Base-by-base conservation (phyloP, 2,888 invertebrate genomes). In the Chironomus riparius region DNA sequence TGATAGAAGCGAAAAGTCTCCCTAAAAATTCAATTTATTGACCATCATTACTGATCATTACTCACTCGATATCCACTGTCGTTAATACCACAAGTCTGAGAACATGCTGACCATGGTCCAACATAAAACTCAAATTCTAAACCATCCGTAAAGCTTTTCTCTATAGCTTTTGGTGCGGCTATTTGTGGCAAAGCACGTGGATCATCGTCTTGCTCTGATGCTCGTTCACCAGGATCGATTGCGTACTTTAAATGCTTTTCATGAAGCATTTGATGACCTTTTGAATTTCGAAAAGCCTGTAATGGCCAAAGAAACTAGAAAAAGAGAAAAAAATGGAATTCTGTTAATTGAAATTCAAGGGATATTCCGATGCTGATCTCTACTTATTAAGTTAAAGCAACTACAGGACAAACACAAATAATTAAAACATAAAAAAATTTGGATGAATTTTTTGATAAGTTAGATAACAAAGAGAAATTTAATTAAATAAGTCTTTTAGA, bases 21-120 rank as follows among this genome's bases (percentile, higher is more conserved):
- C 38, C 38, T 10, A 38, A 10, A 38, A 38, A 38, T 38, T 38
- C 38, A 38, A 38, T 38, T 38, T 56, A 18, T 56, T 79, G 86
- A 86, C n/a, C 21, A 13, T 38, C 5, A 38, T 47, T 22, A 80
- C 81, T 81, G 15, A 13, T 38, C 5, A 38, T 47, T 22, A 80
- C 81, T 81, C 78, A 84, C 84, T 80, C 81, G 80, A 76, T 83
- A 79, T 70, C 84, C 84, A 68, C 76, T 76, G 1, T 94, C 95
- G 76, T 87, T 87, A 62, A 91, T 90, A 0, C 93, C 93, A 80
- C 96, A 97, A 0, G 89, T 89, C 78, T 92, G 91, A 1, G 92
- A 93, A 82, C 97, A 97, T 13, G 89, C 87, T 0, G 94, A 92
- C 97, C 97, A 97, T 10, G 91, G 90, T 0, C 92, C 91, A 12